Conservation (phyloP, 1,140 invertebrate genomes). For the Rhyacophila brunnea region DNA sequence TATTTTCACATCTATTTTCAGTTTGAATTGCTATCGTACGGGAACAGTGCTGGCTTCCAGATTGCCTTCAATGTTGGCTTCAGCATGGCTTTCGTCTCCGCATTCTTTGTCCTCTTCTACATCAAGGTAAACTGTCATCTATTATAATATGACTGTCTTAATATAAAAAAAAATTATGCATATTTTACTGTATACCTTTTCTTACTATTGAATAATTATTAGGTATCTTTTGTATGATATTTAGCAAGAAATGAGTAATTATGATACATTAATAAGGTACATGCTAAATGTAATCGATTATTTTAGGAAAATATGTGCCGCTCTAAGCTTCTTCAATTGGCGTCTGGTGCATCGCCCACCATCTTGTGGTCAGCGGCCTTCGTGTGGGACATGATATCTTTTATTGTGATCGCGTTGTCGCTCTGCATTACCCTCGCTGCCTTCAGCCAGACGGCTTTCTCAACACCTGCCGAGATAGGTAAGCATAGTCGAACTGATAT, state of each 20-base stretch:
- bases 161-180: too few relatives aligned
- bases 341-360: slow-evolving; percentile 71
- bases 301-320: slow-evolving; percentile 54
- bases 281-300: not conserved
- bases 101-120: slow-evolving; percentile 73
- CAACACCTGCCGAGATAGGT: slow-evolving; percentile 54
- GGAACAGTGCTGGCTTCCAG: slow-evolving; percentile 61
- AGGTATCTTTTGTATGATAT: too few relatives aligned
- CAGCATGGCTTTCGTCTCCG: slow-evolving; percentile 70
- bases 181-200: too few relatives aligned
- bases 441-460: slow-evolving; percentile 60
- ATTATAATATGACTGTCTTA: too few relatives aligned
- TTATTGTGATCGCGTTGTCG: slow-evolving; percentile 55
- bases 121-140: slow-evolving; percentile 51
- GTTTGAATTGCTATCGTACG: slow-evolving; percentile 44
- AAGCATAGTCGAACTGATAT: too few relatives aligned
- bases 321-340: slow-evolving; percentile 60
- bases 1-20: slow-evolving; percentile 6
- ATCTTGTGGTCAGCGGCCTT: slow-evolving; percentile 71
- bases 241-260: too few relatives aligned
- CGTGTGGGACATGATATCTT: slow-evolving; percentile 71
- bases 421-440: slow-evolving; percentile 55
- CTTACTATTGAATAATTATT: too few relatives aligned
- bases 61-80: slow-evolving; percentile 64
- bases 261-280: too few relatives aligned